Evolutionary conservation across 2,888 invertebrate genomes (phyloP).

Genomic region (Elysia crispata): DNA sequence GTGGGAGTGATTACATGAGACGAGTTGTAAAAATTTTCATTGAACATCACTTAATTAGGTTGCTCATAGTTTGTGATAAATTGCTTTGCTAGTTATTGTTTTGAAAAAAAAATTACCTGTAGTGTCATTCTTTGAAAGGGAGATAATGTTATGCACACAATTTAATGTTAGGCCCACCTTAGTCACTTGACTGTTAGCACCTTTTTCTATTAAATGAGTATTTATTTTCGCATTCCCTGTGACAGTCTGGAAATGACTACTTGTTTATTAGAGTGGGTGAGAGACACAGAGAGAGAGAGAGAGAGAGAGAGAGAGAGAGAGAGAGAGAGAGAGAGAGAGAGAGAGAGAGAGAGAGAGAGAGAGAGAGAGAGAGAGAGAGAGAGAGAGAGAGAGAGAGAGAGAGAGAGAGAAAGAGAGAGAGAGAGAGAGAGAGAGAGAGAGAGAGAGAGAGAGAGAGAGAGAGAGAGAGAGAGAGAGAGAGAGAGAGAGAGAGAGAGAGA

Average conservation of each 20-base stretch:
- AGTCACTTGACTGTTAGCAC: too few species aligned
- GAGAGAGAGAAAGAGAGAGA: conserved; percentile 12
- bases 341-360: background rate
- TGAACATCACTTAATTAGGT: too few species aligned
- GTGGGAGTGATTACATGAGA: too few species aligned
- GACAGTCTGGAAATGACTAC: background rate
- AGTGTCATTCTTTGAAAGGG: too few species aligned
- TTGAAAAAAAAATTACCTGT: too few species aligned
- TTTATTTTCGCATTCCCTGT: conserved; percentile 1
- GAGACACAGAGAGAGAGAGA: background rate
- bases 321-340: conserved; percentile 1
- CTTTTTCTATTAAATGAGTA: too few species aligned
- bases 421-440: background rate
- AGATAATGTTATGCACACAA: too few species aligned
- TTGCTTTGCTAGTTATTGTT: too few species aligned
- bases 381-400: conserved; percentile 1
- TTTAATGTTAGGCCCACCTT: too few species aligned
- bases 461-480: background rate
- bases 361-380: background rate
- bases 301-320: background rate
- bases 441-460: background rate
- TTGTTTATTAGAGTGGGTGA: background rate
- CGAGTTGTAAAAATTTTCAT: too few species aligned
- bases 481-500: background rate
- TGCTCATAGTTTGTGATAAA: too few species aligned